Conservation (phyloP, 2,113 vertebrate genomes). For the Chrysochloris asiatica region DNA sequence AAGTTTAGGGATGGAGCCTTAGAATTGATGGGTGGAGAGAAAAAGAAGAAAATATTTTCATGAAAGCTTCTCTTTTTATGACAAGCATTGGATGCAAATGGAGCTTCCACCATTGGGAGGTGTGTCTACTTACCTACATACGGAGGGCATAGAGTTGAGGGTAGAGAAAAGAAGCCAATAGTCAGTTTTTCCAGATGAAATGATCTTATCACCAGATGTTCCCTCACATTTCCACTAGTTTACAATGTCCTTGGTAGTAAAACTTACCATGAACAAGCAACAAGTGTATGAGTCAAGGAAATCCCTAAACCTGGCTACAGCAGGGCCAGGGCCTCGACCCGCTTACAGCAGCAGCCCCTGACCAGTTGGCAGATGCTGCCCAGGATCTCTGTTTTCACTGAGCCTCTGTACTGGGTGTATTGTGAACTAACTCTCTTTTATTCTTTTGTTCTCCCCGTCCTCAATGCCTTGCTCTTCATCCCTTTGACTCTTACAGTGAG, state of each 20-base stretch:
- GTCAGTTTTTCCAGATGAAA: background rate
- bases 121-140: background rate
- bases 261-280: background rate
- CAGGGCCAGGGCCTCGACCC: background rate
- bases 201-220: background rate
- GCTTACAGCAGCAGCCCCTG: background rate
- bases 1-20: background rate
- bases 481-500: slow-evolving; percentile 90
- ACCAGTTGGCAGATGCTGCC: background rate
- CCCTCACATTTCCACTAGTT: background rate
- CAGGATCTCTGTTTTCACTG: background rate
- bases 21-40: background rate
- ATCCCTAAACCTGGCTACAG: background rate
- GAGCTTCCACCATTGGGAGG: background rate
- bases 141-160: background rate
- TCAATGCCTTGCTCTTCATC: slow-evolving; percentile 55
- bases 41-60: background rate
- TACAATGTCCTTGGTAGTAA: background rate
- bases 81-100: background rate
- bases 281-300: background rate
- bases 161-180: background rate
- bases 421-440: slow-evolving; percentile 51
- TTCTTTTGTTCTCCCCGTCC: background rate
- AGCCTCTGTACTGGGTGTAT: background rate
- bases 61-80: background rate